Conservation (phyloP, 2,113 vertebrate genomes). For the Ploceus nigricollis region DNA sequence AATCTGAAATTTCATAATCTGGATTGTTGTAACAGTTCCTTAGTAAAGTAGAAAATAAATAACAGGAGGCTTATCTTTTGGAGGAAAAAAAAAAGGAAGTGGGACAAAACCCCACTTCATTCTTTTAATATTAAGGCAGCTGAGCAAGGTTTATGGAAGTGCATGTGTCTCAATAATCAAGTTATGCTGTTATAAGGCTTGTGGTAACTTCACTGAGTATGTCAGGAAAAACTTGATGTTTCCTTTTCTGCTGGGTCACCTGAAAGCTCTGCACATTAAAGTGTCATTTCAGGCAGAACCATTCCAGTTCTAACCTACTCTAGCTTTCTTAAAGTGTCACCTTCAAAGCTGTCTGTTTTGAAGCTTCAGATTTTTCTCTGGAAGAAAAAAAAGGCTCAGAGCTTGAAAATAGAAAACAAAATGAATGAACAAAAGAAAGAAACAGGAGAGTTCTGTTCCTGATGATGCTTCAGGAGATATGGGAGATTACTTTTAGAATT, state of each 20-base stretch:
- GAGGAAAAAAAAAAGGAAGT: not conserved
- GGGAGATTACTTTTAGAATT: not conserved
- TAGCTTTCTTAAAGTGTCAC: conserved; percentile 32
- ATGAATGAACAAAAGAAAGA: not conserved
- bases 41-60: not conserved
- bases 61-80: not conserved
- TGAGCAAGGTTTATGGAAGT: not conserved
- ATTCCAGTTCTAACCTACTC: not conserved
- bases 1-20: not conserved
- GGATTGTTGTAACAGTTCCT: not conserved
- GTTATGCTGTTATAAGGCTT: not conserved
- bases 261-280: conserved; percentile 8
- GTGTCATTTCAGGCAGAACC: not conserved
- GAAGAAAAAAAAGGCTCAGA: not conserved
- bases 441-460: not conserved
- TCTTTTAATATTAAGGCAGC: not conserved
- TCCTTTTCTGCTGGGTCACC: conserved; percentile 17
- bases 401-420: not conserved
- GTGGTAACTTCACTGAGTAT: not conserved
- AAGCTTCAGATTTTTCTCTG: not conserved
- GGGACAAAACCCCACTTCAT: not conserved
- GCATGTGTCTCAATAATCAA: not conserved
- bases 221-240: not conserved
- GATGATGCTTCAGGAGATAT: not conserved
- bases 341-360: conserved; percentile 49